These are phyloP conservation scores for Neolamprologus falcicula DNA, from an alignment of 2,113 vertebrate species.

Conservation along the genomic window DNA sequence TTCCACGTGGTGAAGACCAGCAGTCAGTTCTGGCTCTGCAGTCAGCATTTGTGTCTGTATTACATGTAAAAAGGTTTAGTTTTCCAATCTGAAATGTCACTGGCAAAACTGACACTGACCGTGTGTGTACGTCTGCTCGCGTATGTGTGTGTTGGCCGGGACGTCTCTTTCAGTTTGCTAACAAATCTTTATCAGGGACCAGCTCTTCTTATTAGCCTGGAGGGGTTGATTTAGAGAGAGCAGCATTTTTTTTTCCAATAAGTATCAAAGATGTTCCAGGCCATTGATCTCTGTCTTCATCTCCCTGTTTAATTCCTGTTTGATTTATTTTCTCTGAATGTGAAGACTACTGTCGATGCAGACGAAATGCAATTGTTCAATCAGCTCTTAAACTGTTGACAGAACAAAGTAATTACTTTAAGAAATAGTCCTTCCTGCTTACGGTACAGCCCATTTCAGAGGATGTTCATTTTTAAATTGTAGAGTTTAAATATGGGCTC, in stretches of 20 bases:
- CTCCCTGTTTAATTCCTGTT: not conserved
- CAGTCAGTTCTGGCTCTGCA: not conserved
- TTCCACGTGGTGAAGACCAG: not conserved
- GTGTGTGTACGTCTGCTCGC: not conserved
- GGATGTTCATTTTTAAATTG: not conserved
- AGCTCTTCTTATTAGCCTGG: not conserved
- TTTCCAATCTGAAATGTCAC: conserved; percentile 7
- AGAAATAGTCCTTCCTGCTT: not conserved
- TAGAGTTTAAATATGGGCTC: not conserved
- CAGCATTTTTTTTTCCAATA: conserved; percentile 3
- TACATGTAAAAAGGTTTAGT: not conserved
- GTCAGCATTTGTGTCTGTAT: not conserved
- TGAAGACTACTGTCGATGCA: not conserved
- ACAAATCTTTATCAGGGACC: not conserved
- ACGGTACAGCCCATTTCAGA: not conserved
- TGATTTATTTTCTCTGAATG: not conserved
- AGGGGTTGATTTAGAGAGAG: not conserved
- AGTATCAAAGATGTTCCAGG: not conserved
- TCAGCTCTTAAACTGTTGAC: not conserved
- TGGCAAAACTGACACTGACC: not conserved
- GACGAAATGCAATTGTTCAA: not conserved
- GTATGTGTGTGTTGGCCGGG: not conserved
- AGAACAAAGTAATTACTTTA: not conserved
- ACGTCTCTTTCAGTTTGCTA: not conserved
- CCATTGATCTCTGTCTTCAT: not conserved